Conservation (phyloP, 1,140 invertebrate genomes). For the Araneus ventricosus region DNA sequence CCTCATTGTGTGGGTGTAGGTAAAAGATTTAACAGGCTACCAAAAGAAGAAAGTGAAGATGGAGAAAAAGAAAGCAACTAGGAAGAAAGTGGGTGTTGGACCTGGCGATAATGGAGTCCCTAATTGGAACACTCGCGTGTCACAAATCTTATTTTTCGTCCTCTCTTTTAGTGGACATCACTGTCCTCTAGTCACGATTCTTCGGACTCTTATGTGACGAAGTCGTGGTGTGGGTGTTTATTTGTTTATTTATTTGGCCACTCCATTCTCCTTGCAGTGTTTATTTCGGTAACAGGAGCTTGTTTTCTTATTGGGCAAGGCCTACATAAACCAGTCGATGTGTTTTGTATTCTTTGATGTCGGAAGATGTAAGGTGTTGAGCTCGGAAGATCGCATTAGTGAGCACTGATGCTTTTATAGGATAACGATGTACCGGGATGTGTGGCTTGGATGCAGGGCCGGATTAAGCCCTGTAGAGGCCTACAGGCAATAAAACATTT, state of each 20-base stretch:
- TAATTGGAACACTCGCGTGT: conserved; percentile 30
- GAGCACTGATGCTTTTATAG: no score
- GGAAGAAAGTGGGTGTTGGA: background rate
- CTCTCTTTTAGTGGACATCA: background rate
- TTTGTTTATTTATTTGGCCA: background rate
- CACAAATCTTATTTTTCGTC: conserved; percentile 11
- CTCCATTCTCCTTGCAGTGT: background rate
- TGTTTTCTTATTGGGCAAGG: background rate
- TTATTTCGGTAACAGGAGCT: background rate
- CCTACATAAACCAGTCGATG: background rate
- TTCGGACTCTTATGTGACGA: no score
- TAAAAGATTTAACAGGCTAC: background rate
- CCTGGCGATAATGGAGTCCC: conserved; percentile 33
- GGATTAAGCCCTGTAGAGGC: no score
- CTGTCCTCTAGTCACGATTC: background rate
- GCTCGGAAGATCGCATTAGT: no score
- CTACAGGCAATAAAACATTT: no score
- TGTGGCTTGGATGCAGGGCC: no score
- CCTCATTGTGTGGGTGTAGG: background rate
- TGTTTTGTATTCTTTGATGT: background rate
- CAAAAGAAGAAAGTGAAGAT: background rate
- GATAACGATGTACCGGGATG: no score
- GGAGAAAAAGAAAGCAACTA: background rate
- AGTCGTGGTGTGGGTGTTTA: background rate
- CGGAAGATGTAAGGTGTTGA: no score